These are phyloP conservation scores for Sarcophaga subvicina DNA, from an alignment of 2,888 invertebrate genomes.

Conservation along the genomic window DNA sequence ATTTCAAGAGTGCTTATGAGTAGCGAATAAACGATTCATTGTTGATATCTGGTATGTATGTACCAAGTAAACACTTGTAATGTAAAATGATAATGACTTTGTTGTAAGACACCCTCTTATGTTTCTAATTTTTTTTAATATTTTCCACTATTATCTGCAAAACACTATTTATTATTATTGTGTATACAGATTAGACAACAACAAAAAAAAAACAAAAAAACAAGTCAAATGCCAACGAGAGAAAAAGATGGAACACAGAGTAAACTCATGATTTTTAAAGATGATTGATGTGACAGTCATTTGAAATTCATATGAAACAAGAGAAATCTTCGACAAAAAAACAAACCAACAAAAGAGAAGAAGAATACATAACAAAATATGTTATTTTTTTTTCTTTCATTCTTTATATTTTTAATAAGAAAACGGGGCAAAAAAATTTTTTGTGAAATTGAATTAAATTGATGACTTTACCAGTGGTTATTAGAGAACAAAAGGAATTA, in stretches of 20 bases:
- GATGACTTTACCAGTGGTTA: conserved; percentile 3
- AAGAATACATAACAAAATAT: too few relatives aligned
- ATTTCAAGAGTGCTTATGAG: too few relatives aligned
- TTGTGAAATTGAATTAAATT: conserved; percentile 20
- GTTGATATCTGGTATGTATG: background rate
- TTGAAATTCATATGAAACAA: conserved; percentile 53
- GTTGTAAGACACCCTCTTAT: background rate
- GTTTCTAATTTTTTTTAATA: background rate
- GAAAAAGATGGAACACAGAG: background rate
- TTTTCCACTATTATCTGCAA: background rate
- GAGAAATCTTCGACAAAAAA: conserved; percentile 17
- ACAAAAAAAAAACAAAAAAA: background rate
- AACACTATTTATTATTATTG: background rate
- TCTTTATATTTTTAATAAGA: background rate
- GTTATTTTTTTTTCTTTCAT: too few relatives aligned
- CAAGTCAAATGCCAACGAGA: background rate
- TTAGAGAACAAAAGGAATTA: background rate
- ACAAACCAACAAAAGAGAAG: too few relatives aligned
- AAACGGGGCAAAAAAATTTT: background rate
- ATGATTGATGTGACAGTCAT: conserved; percentile 59
- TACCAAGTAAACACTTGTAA: background rate
- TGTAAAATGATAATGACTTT: too few relatives aligned
- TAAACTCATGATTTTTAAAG: background rate
- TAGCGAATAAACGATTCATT: too few relatives aligned
- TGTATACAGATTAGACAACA: background rate